phyloP scores from a whole-genome alignment of 2,888 invertebrate species.

The Dysmachus trigonus region DNA sequence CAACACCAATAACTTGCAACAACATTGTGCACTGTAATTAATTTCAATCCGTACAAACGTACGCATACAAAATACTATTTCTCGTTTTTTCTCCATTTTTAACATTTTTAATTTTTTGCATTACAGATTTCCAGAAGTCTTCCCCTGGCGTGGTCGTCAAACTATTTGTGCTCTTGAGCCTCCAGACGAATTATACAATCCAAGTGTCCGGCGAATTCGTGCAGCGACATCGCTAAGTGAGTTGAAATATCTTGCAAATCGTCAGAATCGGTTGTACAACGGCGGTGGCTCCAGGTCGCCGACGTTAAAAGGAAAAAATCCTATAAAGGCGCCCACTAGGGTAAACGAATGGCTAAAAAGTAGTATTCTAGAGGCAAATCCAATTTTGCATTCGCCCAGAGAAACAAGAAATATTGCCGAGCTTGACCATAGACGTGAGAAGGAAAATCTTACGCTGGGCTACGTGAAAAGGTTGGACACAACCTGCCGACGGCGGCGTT shows the following conservation, averaged over 20 bases:
- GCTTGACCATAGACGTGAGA: neutral
- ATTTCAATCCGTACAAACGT: neutral
- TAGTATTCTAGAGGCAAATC: conserved; percentile 4
- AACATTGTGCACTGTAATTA: neutral
- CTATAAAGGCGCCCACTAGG: neutral
- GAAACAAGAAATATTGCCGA: conserved; percentile 6
- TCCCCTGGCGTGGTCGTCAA: conserved; percentile 51
- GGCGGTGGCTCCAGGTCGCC: neutral
- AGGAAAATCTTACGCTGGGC: neutral
- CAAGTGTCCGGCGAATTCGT: conserved; percentile 56
- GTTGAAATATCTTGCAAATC: conserved; percentile 54
- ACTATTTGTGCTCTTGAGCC: conserved; percentile 54
- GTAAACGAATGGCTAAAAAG: neutral
- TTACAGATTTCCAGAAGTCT: conserved; percentile 51
- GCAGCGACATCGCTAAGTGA: conserved; percentile 54
- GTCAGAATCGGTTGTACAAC: conserved; percentile 46
- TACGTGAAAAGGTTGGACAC: neutral
- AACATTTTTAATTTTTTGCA: neutral
- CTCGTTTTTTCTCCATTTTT: neutral
- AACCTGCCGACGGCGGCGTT: neutral
- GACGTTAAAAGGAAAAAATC: neutral
- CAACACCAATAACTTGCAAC: no score
- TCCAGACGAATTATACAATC: conserved; percentile 56
- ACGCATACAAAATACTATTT: neutral
- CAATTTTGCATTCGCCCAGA: neutral